Percentiles rank a stretch among this genome's conserved stretches.
phyloP scores from a whole-genome alignment of 2,797 vertebrate species.

The Borostomias antarcticus region DNA sequence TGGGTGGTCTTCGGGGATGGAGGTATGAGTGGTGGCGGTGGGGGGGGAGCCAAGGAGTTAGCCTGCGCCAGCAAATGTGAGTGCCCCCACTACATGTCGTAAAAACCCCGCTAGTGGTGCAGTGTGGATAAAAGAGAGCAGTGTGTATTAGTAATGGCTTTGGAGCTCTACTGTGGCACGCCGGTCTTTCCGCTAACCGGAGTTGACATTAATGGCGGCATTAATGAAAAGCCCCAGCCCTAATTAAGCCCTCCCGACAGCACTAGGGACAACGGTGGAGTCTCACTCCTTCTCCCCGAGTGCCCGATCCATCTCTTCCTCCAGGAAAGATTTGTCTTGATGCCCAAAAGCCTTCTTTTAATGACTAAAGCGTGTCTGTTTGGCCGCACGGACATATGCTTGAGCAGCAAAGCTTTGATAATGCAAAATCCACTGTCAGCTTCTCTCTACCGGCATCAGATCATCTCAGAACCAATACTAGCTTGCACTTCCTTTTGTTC shows the following conservation, averaged over 20 bases:
- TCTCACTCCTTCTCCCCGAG: constrained; percentile 49
- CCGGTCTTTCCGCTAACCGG: constrained; percentile 66
- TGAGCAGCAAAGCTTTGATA: constrained; percentile 56
- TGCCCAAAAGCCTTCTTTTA: constrained; percentile 54
- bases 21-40: too few species aligned
- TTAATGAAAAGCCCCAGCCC: constrained; percentile 73
- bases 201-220: constrained; percentile 77
- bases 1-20: too few species aligned
- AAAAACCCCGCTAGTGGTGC: constrained; percentile 52
- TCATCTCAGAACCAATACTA: constrained; percentile 22
- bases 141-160: constrained; percentile 40
- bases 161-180: constrained; percentile 57
- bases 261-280: constrained; percentile 48
- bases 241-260: constrained; percentile 73
- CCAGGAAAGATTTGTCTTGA: constrained; percentile 47
- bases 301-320: constrained; percentile 50
- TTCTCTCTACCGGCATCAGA: constrained; percentile 22
- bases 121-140: constrained; percentile 14
- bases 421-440: constrained; percentile 43
- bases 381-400: constrained; percentile 61
- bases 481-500: constrained; percentile 16
- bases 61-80: constrained; percentile 71
- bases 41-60: constrained; percentile 11
- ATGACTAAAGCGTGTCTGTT: constrained; percentile 64
- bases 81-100: constrained; percentile 58